Base-by-base conservation (phyloP, 2,797 vertebrate species). In the Echeneis naucrates region DNA sequence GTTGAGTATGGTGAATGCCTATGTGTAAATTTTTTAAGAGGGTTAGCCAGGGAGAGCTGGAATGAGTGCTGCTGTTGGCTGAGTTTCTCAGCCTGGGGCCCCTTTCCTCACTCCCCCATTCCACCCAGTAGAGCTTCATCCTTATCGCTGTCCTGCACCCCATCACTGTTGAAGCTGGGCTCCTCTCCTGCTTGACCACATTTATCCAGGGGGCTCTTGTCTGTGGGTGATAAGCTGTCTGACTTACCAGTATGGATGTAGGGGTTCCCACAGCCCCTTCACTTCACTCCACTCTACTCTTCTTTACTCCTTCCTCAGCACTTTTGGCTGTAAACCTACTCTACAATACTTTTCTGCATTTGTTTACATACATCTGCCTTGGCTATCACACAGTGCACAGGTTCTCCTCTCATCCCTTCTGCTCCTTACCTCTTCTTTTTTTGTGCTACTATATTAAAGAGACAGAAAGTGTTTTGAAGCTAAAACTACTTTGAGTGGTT, bases 91-190 rank as follows among this genome's bases (percentile, higher is more conserved):
- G 88, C 92, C 88, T 38, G 55, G 82, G 89, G 89, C 85, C 90
- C 82, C 80, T 81, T 62, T 78, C 74, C 80, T 82, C 62, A 8
- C 87, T 89, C 86, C 81, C 85, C 83, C 82, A 82, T 91, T 83
- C 87, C 2, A 82, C 91, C 88, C 90, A 85, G 87, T 84, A 74
- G 83, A 92, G 90, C 88, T 89, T 90, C 87, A 77, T 90, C 84
- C 94, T 95, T 95, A 95, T 95, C 95, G 77, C 91, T 68, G 83
- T 87, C 85, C 90, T 92, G 91, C 94, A 95, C 93, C 93, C 92
- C 89, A 76, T 87, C 89, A 37, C 87, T 86, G 90, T 83, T 80
- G 81, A 86, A 84, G 85, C 89, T 78, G 82, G 84, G 84, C 88
- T 92, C 87, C 81, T 91, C 88, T 93, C 68, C 90, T 89, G 90